Percentiles rank a stretch among this genome's conserved stretches.
These are phyloP conservation scores for Eospalax fontanierii DNA, from an alignment of 2,797 vertebrate species.

Conservation along the genomic window DNA sequence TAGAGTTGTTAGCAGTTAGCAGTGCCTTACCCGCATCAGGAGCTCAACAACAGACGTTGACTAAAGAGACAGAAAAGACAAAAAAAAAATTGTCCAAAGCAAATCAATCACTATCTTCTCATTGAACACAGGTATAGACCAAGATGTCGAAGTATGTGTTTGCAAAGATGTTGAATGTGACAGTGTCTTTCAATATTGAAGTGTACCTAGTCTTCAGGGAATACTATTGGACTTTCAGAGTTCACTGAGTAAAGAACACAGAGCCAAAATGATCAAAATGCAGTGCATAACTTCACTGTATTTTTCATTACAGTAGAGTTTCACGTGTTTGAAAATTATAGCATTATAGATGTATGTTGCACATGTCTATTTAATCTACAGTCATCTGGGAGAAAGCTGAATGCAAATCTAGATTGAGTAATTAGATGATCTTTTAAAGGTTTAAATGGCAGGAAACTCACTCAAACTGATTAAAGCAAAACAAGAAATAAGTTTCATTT, in stretches of 20 bases:
- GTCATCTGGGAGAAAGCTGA: neutral
- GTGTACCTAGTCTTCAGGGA: neutral
- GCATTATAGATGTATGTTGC: neutral
- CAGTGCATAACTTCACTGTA: neutral
- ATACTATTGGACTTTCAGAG: neutral
- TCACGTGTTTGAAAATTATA: conserved; percentile 35
- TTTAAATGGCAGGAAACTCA: conserved; percentile 29
- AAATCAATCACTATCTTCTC: neutral
- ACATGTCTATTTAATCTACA: conserved; percentile 14
- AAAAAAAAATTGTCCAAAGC: neutral
- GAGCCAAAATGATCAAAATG: neutral
- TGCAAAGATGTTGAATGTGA: neutral
- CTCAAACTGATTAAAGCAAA: conserved; percentile 14
- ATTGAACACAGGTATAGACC: neutral
- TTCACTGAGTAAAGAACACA: neutral
- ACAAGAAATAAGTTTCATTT: conserved; percentile 40
- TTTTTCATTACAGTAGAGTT: neutral
- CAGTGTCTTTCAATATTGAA: neutral
- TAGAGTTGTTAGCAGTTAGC: neutral
- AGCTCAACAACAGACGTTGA: neutral
- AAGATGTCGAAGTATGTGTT: neutral
- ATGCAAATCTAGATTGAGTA: neutral
- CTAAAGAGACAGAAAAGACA: neutral
- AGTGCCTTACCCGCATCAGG: neutral
- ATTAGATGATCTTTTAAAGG: conserved; percentile 33